Base-by-base conservation (phyloP, 1,140 invertebrate species). In the Trichoplusia ni region DNA sequence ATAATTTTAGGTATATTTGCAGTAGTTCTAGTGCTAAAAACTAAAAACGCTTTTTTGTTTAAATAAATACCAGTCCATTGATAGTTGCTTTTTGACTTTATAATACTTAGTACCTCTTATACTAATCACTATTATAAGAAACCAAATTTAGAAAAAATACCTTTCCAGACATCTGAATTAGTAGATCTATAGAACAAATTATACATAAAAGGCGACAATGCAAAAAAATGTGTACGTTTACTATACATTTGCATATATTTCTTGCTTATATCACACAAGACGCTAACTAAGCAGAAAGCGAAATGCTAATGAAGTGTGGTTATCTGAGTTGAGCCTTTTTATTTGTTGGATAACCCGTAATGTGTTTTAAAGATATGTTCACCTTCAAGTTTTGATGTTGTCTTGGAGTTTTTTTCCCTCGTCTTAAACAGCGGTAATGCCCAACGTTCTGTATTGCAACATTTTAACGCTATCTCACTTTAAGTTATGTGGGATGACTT, bases 311-410 rank as follows among this genome's bases (percentile, higher is more conserved):
- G 69, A 75, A 69, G 70, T 66, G 67, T 49, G 64, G 60, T 72
- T 73, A 75, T 75, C 69, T 65, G 67, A 60, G 31, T 18, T 14
- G 63, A 64, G 38, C 56, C 65, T 66, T 73, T 73, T 75, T 75
- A 75, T 73, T 75, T 70, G 60, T 66, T 35, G 73, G 69, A 75
- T 75, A 75, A 70, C 62, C 59, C 61, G 73, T 75, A 72, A 75
- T 73, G 69, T 73, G 65, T 75, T 75, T 75, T 66, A 63, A 75
- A 72, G 70, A 73, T 75, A 75, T 71, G 73, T 71, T 63, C 66
- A 59, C 68, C 66, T 67, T 75, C 69, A 75, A 71, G 63, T 71
- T 71, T 70, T 64, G 63, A 75, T 71, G 60, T 67, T 69, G 69
- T 66, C 67, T 69, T 51, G 25, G 44, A 18, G 49, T 68, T 51